Evolutionary conservation across 2,888 invertebrate species (phyloP).

Genomic region (Agrotis ipsilon): DNA sequence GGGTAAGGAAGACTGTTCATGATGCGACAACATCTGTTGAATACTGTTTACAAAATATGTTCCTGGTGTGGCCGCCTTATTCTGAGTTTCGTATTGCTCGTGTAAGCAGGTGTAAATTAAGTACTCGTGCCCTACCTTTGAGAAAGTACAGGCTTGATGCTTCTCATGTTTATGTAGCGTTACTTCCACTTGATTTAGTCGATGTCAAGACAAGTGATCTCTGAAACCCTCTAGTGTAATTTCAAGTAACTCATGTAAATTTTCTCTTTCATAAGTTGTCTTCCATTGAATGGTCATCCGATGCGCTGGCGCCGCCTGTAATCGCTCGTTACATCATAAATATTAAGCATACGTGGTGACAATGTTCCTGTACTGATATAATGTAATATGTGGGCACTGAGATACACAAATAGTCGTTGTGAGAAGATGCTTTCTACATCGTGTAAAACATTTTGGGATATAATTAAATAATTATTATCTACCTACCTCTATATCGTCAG

Average conservation of each 20-base stretch:
- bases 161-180: no score
- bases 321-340: constrained; percentile 30
- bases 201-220: no score
- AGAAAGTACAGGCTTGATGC: no score
- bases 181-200: no score
- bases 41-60: no score
- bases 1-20: constrained; percentile 11
- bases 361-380: constrained; percentile 29
- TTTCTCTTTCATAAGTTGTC: no score
- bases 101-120: no score
- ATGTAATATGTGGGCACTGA: constrained; percentile 19
- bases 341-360: constrained; percentile 25
- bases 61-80: no score
- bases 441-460: neutral
- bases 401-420: constrained; percentile 1
- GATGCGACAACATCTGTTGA: neutral
- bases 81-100: no score
- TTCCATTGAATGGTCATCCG: neutral
- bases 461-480: neutral
- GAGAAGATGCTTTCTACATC: constrained; percentile 8
- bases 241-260: no score
- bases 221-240: no score
- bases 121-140: no score
- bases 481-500: neutral
- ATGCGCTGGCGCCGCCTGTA: constrained; percentile 5